phyloP scores from a whole-genome alignment of 2,113 vertebrate genomes.

The Daphoenositta chrysoptera region DNA sequence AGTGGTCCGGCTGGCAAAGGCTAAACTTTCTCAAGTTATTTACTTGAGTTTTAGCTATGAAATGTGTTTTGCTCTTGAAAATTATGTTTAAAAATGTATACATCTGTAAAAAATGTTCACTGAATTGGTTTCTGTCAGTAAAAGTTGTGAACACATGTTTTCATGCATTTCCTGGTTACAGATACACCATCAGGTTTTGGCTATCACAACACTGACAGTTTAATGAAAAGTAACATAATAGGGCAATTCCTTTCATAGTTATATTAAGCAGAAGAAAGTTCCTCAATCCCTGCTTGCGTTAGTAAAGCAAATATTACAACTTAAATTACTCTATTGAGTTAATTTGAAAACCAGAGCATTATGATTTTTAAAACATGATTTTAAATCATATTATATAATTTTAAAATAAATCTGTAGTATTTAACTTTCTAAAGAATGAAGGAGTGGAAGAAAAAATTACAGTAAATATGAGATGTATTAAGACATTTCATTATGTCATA shows the following conservation, averaged over 20 bases:
- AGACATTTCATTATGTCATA: constrained; percentile 29
- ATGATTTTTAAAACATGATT: constrained; percentile 52
- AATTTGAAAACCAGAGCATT: constrained; percentile 59
- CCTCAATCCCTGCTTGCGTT: constrained; percentile 52
- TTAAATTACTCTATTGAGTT: constrained; percentile 51
- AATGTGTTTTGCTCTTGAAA: not conserved
- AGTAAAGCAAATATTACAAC: constrained; percentile 48
- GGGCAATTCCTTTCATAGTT: constrained; percentile 33
- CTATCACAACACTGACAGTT: not conserved
- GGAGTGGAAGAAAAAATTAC: not conserved
- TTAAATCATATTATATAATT: not conserved
- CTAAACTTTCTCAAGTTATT: not conserved
- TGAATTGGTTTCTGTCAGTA: not conserved
- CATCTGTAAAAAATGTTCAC: not conserved
- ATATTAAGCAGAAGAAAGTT: constrained; percentile 46
- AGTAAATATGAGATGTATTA: constrained; percentile 26
- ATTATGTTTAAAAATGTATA: not conserved
- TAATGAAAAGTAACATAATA: constrained; percentile 56
- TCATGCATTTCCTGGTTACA: not conserved
- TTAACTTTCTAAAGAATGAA: constrained; percentile 45
- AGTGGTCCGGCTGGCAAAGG: not conserved
- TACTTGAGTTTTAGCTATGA: not conserved
- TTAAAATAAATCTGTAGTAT: constrained; percentile 42
- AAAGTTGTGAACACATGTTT: not conserved
- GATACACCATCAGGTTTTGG: not conserved